phyloP scores from a whole-genome alignment of 2,113 vertebrate genomes.

The Chloropsis cyanopogon region DNA sequence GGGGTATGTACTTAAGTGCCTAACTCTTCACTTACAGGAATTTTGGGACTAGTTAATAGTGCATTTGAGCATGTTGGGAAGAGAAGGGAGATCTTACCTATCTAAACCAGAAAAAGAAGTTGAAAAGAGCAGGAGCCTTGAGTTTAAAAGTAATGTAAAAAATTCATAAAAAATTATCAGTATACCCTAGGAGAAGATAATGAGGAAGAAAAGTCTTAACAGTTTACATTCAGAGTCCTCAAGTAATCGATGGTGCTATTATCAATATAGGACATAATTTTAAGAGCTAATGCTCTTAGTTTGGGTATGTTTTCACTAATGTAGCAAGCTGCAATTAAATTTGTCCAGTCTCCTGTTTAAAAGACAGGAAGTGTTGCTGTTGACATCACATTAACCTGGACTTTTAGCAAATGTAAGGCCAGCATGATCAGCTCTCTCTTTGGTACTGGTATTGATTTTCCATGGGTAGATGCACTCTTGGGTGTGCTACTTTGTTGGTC shows the following conservation, averaged over 20 bases:
- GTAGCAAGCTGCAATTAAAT: not conserved
- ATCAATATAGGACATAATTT: not conserved
- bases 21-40: not conserved
- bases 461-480: not conserved
- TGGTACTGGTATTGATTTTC: not conserved
- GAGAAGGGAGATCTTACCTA: not conserved
- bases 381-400: not conserved
- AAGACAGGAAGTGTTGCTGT: not conserved
- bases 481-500: not conserved
- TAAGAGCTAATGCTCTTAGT: not conserved
- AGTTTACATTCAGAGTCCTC: not conserved
- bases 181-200: not conserved
- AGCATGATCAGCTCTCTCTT: not conserved
- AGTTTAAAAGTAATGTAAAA: not conserved
- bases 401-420: not conserved
- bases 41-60: not conserved
- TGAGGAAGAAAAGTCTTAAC: not conserved
- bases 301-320: not conserved
- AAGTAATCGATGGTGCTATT: conserved; percentile 22
- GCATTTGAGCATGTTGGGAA: not conserved
- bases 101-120: not conserved
- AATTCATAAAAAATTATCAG: not conserved
- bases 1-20: not conserved
- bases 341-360: not conserved
- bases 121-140: not conserved